These are phyloP conservation scores for Pipa parva DNA, from an alignment of 2,113 vertebrate genomes.

Conservation along the genomic window DNA sequence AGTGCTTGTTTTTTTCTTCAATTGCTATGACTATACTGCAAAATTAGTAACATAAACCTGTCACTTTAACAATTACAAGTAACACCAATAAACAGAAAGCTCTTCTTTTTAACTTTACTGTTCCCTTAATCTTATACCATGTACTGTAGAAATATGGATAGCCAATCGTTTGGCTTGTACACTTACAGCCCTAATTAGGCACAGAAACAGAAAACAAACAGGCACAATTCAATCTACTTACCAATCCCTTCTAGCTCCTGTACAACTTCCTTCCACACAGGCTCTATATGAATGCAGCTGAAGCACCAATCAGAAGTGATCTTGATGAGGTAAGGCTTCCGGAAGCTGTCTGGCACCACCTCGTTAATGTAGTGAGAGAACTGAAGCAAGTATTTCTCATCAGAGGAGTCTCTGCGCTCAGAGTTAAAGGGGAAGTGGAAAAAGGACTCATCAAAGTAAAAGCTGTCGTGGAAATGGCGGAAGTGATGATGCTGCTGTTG, in stretches of 20 bases:
- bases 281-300: conserved; percentile 94
- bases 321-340: conserved; percentile 91
- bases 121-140: no score
- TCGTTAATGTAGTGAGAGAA: conserved; percentile 87
- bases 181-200: no score
- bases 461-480: conserved; percentile 81
- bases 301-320: conserved; percentile 97
- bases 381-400: conserved; percentile 83
- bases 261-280: conserved; percentile 90
- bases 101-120: no score
- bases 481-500: conserved; percentile 65
- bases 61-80: no score
- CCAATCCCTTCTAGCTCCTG: conserved; percentile 86
- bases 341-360: conserved; percentile 85
- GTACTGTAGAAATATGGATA: no score
- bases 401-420: conserved; percentile 72
- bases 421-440: conserved; percentile 91
- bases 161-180: no score
- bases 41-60: no score
- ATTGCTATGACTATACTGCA: no score
- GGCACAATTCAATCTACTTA: conserved; percentile 49
- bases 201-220: no score
- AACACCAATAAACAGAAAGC: no score
- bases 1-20: no score
- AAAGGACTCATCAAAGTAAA: conserved; percentile 91